These are phyloP conservation scores for Opisthocomus hoazin DNA, from an alignment of 2,113 vertebrate genomes.

Conservation along the genomic window DNA sequence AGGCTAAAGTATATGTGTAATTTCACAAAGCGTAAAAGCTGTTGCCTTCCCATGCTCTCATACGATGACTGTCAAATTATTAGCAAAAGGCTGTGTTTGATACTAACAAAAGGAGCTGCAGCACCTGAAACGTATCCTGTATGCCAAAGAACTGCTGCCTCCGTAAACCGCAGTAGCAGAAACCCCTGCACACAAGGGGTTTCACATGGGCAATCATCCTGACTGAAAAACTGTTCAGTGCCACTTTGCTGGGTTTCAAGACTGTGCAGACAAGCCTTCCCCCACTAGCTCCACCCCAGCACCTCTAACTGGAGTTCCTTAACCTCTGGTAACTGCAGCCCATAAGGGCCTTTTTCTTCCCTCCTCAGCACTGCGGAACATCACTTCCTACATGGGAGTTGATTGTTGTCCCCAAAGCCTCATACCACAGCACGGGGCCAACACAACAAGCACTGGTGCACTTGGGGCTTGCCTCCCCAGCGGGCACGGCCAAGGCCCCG, in stretches of 20 bases:
- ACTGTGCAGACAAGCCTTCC: neutral
- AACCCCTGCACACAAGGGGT: neutral
- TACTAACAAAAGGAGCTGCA: neutral
- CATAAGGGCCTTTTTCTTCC: no score
- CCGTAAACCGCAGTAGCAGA: neutral
- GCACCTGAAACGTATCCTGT: neutral
- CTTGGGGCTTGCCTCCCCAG: neutral
- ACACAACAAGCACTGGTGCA: fast-evolving
- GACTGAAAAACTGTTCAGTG: fast-evolving
- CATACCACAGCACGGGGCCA: fast-evolving
- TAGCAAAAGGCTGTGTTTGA: neutral
- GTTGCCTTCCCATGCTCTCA: neutral
- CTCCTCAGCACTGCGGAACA: neutral
- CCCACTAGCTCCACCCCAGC: no score
- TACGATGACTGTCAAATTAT: neutral
- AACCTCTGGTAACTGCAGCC: neutral
- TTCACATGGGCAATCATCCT: no score
- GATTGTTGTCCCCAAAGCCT: neutral
- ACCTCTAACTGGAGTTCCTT: neutral
- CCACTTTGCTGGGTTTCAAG: neutral
- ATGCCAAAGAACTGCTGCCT: neutral
- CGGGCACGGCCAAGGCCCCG: neutral
- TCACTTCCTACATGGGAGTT: neutral
- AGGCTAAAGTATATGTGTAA: neutral
- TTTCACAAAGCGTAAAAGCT: neutral